phyloP scores from a whole-genome alignment of 2,888 invertebrate genomes.

The Siphlonurus alternatus region DNA sequence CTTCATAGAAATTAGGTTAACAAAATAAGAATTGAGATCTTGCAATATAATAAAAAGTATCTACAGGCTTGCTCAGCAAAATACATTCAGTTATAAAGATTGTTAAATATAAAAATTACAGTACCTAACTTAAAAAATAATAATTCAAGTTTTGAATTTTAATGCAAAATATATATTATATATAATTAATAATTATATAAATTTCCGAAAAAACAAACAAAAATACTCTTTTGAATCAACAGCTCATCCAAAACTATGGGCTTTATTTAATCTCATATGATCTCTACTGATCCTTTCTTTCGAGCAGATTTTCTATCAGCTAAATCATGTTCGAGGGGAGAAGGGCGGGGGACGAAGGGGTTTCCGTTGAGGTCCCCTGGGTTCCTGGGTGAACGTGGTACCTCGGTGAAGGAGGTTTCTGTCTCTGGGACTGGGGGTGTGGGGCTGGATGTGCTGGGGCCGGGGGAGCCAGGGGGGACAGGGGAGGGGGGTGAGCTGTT shows the following conservation, averaged over 20 bases:
- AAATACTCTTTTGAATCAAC: no score
- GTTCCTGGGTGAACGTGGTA: not conserved
- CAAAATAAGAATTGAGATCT: no score
- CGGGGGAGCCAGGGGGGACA: not conserved
- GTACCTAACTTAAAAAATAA: no score
- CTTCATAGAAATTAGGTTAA: no score
- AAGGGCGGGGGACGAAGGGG: not conserved
- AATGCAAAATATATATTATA: no score
- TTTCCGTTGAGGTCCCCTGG: not conserved
- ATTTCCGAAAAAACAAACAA: no score
- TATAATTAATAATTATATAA: no score
- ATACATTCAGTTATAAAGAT: no score
- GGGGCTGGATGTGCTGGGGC: not conserved
- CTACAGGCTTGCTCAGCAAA: no score
- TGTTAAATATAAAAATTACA: no score
- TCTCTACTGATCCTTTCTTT: not conserved
- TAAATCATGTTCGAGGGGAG: not conserved
- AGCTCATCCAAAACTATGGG: no score
- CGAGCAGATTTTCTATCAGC: not conserved
- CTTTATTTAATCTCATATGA: slow-evolving; percentile 1
- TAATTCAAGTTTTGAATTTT: not conserved
- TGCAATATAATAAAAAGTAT: no score
- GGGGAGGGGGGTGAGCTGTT: not conserved
- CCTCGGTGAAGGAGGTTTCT: not conserved
- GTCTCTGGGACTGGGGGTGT: not conserved